phyloP scores from a whole-genome alignment of 2,797 vertebrate genomes.

The Phrynocephalus guinanensis region DNA sequence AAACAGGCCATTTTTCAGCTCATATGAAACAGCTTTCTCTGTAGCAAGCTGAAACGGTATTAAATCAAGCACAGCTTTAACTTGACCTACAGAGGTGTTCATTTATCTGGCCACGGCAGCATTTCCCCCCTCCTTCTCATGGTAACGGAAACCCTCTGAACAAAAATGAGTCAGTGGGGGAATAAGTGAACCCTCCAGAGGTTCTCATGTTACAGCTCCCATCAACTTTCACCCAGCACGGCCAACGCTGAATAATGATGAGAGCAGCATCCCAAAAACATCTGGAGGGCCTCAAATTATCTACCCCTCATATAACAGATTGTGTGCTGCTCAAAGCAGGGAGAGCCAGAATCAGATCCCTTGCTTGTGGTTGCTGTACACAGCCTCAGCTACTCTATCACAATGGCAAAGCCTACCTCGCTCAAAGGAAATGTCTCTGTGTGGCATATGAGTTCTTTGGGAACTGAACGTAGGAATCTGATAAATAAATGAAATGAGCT shows the following conservation, averaged over 20 bases:
- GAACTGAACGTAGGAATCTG: background rate
- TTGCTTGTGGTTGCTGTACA: no score
- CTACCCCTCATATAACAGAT: background rate
- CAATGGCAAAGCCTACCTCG: background rate
- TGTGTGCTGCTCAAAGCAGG: background rate
- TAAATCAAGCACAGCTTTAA: slow-evolving; percentile 10
- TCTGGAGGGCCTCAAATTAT: background rate
- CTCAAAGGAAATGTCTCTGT: background rate
- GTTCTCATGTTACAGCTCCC: background rate
- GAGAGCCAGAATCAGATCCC: background rate
- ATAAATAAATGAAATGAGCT: background rate
- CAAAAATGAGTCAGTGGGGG: background rate
- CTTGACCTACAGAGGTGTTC: background rate
- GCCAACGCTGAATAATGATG: background rate
- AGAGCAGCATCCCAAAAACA: background rate
- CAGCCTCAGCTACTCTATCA: no score
- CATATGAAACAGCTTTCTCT: slow-evolving; percentile 6
- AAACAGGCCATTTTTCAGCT: slow-evolving; percentile 26
- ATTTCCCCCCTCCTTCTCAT: background rate
- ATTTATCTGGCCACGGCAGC: background rate
- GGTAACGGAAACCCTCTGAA: background rate
- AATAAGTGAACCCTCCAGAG: background rate
- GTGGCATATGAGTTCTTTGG: background rate
- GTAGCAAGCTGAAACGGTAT: background rate
- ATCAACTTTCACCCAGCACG: background rate